Conservation (phyloP, 1,140 invertebrate genomes). For the Drosophila mojavensis region DNA sequence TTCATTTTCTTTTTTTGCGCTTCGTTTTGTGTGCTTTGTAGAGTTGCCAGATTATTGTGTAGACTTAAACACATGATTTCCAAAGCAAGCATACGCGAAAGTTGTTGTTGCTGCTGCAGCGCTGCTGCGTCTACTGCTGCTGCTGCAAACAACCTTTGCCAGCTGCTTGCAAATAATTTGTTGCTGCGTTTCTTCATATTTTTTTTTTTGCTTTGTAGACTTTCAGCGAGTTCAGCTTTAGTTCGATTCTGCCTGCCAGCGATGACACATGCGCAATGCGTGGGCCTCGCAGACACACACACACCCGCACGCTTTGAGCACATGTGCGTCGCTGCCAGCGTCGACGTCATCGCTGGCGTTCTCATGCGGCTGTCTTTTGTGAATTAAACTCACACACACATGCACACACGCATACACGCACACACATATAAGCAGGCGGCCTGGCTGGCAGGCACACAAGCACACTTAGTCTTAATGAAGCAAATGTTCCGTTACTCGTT, state of each 20-base stretch:
- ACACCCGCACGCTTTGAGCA: constrained; percentile 36
- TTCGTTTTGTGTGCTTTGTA: constrained; percentile 10
- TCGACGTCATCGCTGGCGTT: constrained; percentile 19
- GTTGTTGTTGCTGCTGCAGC: background rate
- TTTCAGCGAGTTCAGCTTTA: background rate
- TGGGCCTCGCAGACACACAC: constrained; percentile 30
- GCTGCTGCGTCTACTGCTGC: background rate
- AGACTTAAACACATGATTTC: constrained; percentile 18
- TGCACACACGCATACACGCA: background rate
- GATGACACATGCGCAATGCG: constrained; percentile 61
- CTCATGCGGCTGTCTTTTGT: constrained; percentile 43
- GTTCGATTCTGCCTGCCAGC: constrained; percentile 11
- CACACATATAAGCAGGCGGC: background rate
- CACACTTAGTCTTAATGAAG: constrained; percentile 37
- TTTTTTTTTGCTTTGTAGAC: background rate
- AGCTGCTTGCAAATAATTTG: constrained; percentile 16
- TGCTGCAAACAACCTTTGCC: background rate
- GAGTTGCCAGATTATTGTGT: constrained; percentile 36
- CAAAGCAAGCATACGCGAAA: constrained; percentile 4
- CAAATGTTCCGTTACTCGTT: constrained; percentile 36
- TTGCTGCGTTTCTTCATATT: constrained; percentile 7
- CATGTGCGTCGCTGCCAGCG: constrained; percentile 40
- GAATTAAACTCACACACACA: constrained; percentile 49
- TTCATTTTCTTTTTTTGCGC: no score
- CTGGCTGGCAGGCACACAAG: no score